These are phyloP conservation scores for Epizoanthus fatuus DNA, from an alignment of 92 coral and sea anemone species.

Conservation along the genomic window DNA sequence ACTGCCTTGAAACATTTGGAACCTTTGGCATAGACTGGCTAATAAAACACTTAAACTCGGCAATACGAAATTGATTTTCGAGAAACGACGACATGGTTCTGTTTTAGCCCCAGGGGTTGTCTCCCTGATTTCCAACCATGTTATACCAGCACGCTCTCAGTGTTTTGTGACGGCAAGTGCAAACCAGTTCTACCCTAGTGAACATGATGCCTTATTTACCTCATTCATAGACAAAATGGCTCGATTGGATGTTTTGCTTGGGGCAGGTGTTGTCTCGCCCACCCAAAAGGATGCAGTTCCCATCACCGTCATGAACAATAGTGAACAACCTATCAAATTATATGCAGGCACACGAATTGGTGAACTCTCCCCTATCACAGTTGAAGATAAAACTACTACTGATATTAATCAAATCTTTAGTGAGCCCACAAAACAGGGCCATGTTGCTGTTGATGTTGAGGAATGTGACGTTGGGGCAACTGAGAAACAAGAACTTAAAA, in stretches of 20 bases:
- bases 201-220: slow-evolving; percentile 26
- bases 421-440: slow-evolving; percentile 13
- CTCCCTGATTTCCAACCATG: slow-evolving; percentile 15
- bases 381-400: no score
- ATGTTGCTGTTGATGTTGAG: slow-evolving; percentile 46
- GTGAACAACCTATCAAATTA: slow-evolving; percentile 46
- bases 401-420: no score
- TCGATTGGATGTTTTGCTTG: slow-evolving; percentile 27
- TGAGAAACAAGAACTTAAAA: slow-evolving; percentile 45
- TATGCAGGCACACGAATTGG: slow-evolving; percentile 46
- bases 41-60: slow-evolving; percentile 22
- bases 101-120: not conserved
- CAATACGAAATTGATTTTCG: not conserved
- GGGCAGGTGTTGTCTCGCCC: slow-evolving; percentile 29
- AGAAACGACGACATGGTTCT: slow-evolving; percentile 24
- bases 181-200: slow-evolving; percentile 6
- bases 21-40: no score
- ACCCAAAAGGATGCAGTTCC: slow-evolving; percentile 5
- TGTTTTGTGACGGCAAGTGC: slow-evolving; percentile 22
- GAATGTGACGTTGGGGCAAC: slow-evolving; percentile 31
- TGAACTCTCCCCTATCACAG: no score
- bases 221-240: slow-evolving; percentile 43
- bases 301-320: slow-evolving; percentile 34
- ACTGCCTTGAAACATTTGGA: slow-evolving; percentile 31
- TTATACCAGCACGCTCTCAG: slow-evolving; percentile 28